These are phyloP conservation scores for Poecilia latipinna DNA, from an alignment of 2,113 vertebrate species.

Conservation along the genomic window DNA sequence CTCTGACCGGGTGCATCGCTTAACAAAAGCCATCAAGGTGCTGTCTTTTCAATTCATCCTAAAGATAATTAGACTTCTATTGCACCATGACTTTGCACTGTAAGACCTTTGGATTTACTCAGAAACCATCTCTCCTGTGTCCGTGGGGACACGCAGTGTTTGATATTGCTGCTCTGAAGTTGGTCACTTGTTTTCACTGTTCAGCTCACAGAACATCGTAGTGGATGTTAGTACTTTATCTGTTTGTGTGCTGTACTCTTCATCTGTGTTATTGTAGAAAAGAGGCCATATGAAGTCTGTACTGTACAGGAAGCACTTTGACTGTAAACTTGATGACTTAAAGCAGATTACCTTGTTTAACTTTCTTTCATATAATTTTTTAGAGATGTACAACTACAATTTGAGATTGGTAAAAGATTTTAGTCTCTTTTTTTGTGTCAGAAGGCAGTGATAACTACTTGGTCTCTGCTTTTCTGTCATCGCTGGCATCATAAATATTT, in stretches of 20 bases:
- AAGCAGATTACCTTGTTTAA: conserved; percentile 33
- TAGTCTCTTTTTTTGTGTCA: conserved; percentile 35
- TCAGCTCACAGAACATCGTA: conserved; percentile 46
- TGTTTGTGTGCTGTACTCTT: conserved; percentile 40
- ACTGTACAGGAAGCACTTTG: conserved; percentile 78
- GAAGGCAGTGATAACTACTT: conserved; percentile 18
- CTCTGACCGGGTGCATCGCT: not conserved
- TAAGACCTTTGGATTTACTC: not conserved
- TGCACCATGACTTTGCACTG: conserved; percentile 16
- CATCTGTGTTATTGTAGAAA: conserved; percentile 30
- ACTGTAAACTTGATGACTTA: conserved; percentile 63
- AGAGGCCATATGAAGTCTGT: conserved; percentile 72
- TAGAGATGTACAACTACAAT: conserved; percentile 42
- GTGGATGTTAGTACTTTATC: conserved; percentile 43
- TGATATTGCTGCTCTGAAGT: conserved; percentile 59
- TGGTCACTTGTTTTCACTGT: conserved; percentile 44
- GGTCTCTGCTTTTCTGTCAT: conserved; percentile 28
- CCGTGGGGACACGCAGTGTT: conserved; percentile 43
- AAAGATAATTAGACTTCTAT: conserved; percentile 11
- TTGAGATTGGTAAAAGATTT: conserved; percentile 64
- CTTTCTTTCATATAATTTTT: conserved; percentile 23
- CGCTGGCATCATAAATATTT: conserved; percentile 49
- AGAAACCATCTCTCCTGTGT: conserved; percentile 17
- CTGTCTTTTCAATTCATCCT: conserved; percentile 20
- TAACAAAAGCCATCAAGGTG: conserved; percentile 56